Base-by-base conservation (phyloP, 2,888 invertebrate genomes). In the Caenorhabditis uteleia region DNA sequence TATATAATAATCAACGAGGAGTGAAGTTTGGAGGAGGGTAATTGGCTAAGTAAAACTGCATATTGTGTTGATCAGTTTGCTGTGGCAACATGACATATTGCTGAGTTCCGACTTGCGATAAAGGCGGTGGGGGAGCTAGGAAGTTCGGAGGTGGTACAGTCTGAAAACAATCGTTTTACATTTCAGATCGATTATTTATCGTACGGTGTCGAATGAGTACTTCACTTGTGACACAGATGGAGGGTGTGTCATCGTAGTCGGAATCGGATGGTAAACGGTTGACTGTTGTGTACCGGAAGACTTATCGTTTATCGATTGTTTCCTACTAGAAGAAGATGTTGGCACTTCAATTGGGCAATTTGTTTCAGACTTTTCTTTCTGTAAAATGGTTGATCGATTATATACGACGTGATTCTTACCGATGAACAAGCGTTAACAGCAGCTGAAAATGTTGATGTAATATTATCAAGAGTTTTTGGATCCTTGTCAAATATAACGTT, bases 141-240 rank as follows among this genome's bases (percentile, higher is more conserved):
- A 60, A 60, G 42, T 55, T 49, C 1, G 61, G 61, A 7, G 61
- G 61, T 18, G 61, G 61, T 7, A 60, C 42, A 1, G 43, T 55
- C 55, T 55, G 61, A 20, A 58, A 51, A 34, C n/a, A 14, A 33
- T 5, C 25, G 34, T 7, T 31, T n/a, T 40, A 7, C 6, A 38
- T 7, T 10, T 26, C 8, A 26, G 16, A 25, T 36, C 2, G 10
- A 25, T 10, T 8, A 31, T 29, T 34, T 46, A 5, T 34, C n/a
- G 4, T 34, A 5, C 7, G 4, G 34, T 34, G 34, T n/a, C n/a
- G n/a, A 14, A 14, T 34, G n/a, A 10, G 34, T 34, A 5, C n/a
- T 38, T 18, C 3, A 7, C 5, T 10, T 4, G 38, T 18, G 16
- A 18, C 18, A 38, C 16, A 16, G 5, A 20, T 38, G 7, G 34